Conservation (phyloP, 1,140 invertebrate species). For the Psix sp. region DNA sequence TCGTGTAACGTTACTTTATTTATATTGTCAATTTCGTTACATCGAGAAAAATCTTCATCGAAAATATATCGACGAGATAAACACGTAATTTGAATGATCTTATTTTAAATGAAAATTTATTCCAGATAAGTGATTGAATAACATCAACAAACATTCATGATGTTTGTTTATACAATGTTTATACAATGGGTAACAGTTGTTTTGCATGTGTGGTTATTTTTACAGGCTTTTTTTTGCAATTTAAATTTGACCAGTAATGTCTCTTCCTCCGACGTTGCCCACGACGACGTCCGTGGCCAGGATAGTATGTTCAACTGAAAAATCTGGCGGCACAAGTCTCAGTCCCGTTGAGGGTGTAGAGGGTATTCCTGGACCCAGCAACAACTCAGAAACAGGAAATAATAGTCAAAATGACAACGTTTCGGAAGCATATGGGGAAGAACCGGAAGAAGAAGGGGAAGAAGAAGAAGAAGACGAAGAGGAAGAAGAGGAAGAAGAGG, state of each 20-base stretch:
- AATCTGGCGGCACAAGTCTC: slow-evolving; percentile 39
- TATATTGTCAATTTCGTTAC: too few species aligned
- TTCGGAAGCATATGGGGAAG: slow-evolving; percentile 29
- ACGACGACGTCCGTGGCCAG: slow-evolving; percentile 36
- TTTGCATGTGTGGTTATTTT: background rate
- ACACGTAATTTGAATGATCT: too few species aligned
- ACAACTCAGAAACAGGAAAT: slow-evolving; percentile 33
- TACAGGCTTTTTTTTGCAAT: slow-evolving; percentile 23
- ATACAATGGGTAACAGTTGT: background rate
- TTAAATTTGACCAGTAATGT: slow-evolving; percentile 41
- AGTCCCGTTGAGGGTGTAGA: slow-evolving; percentile 50
- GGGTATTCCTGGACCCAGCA: slow-evolving; percentile 44
- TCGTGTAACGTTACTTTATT: too few species aligned
- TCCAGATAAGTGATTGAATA: too few species aligned
- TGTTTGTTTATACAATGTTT: background rate
- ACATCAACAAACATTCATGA: background rate
- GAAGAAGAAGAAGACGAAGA: slow-evolving; percentile 68
- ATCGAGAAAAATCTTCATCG: too few species aligned
- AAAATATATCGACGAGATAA: too few species aligned
- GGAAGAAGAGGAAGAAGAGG: slow-evolving; percentile 63
- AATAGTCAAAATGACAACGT: slow-evolving; percentile 30
- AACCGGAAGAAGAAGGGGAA: slow-evolving; percentile 67
- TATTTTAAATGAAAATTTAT: too few species aligned
- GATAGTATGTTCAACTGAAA: slow-evolving; percentile 42
- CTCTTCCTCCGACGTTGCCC: slow-evolving; percentile 45